Percentiles rank a stretch among this genome's conserved stretches.
Evolutionary conservation across 2,113 vertebrate species (phyloP).

Genomic region (Syngnathus typhle): DNA sequence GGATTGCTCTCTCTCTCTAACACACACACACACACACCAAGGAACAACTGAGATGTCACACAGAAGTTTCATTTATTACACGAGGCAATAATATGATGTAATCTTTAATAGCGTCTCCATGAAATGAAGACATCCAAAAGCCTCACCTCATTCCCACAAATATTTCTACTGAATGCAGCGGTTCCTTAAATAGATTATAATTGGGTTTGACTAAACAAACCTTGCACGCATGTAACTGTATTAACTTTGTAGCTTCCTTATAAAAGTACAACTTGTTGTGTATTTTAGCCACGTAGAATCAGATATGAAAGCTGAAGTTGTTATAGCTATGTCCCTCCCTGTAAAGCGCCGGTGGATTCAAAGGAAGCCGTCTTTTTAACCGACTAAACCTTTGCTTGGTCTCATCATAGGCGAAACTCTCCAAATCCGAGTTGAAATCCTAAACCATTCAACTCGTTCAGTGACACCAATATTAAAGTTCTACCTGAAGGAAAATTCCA

Average conservation of each 20-base stretch:
- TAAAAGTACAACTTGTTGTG: not conserved
- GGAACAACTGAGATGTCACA: no score
- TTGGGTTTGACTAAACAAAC: no score
- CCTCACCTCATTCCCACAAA: no score
- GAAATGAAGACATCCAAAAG: no score
- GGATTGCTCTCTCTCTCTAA: no score
- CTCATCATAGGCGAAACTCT: conserved; percentile 40
- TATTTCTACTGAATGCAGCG: no score
- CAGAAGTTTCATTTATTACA: no score
- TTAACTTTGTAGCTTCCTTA: not conserved
- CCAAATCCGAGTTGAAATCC: conserved; percentile 29
- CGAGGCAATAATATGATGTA: no score
- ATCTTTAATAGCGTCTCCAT: no score
- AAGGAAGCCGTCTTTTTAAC: not conserved
- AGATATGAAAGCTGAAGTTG: not conserved
- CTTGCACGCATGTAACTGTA: no score
- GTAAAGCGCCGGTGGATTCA: not conserved
- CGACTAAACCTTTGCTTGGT: not conserved
- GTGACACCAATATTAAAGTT: conserved; percentile 50
- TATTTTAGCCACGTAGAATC: not conserved
- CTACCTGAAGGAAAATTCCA: conserved; percentile 45
- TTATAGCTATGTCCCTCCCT: not conserved
- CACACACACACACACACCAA: no score
- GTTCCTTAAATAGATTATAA: no score
- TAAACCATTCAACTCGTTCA: conserved; percentile 43